Percentiles rank a stretch among this genome's conserved stretches.
These are phyloP conservation scores for Drosophila seclusa DNA, from an alignment of 2,888 invertebrate species.

Conservation along the genomic window DNA sequence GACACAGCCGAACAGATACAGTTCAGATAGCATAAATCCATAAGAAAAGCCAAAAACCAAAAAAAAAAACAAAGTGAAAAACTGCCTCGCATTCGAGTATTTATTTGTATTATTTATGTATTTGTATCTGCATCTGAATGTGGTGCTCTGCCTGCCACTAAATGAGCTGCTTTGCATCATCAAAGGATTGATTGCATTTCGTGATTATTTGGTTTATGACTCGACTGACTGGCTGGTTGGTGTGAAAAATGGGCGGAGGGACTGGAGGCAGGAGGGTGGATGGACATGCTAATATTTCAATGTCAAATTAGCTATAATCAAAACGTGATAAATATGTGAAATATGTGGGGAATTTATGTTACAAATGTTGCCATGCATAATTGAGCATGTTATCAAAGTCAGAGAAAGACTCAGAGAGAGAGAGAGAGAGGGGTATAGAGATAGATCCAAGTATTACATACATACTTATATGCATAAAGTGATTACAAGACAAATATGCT, in stretches of 20 bases:
- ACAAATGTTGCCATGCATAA: constrained; percentile 44
- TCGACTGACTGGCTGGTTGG: constrained; percentile 4
- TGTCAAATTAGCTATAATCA: constrained; percentile 78
- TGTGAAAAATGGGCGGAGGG: constrained; percentile 8
- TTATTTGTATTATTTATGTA: constrained; percentile 73
- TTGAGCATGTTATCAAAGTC: constrained; percentile 49
- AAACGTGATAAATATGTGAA: constrained; percentile 71
- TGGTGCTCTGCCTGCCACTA: constrained; percentile 20
- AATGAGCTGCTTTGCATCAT: constrained; percentile 44
- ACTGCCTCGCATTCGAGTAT: constrained; percentile 45
- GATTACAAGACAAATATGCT: constrained; percentile 21
- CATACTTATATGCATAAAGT: constrained; percentile 18
- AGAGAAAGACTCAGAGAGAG: background rate
- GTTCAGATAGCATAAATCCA: constrained; percentile 10
- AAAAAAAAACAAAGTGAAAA: constrained; percentile 33
- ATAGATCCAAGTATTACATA: constrained; percentile 1
- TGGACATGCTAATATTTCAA: constrained; percentile 69
- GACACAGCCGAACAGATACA: constrained; percentile 26
- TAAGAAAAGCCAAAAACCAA: constrained; percentile 31
- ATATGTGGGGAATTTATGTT: constrained; percentile 47
- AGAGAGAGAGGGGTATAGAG: background rate
- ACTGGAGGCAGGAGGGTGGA: background rate
- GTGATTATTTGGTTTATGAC: constrained; percentile 61
- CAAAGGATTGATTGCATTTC: constrained; percentile 74
- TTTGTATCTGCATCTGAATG: constrained; percentile 22